Base-by-base conservation (phyloP, 2,888 invertebrate species). In the Julus scanicus region DNA sequence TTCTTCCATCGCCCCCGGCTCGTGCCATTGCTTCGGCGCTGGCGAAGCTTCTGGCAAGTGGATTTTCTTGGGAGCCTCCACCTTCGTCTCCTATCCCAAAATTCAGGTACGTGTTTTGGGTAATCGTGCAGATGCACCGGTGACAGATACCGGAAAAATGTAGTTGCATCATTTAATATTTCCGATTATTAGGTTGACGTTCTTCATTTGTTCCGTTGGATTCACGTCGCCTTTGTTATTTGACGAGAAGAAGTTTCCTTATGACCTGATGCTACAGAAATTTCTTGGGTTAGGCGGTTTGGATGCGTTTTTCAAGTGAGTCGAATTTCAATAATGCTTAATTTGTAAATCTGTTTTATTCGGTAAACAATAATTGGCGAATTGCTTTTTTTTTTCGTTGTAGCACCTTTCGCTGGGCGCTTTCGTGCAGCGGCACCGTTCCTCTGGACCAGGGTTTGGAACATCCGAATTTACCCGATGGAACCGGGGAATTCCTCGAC, bases 141-240 rank as follows among this genome's bases (percentile, higher is more conserved):
- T 29, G 29, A 29, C 29, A 29, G 29, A 29, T 29, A 29, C 29
- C 29, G 29, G 83, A 20, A 1, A 20, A 9, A 40, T 9, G 17
- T 40, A 17, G 9, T 48, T 48, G 44, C 17, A 88, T 44, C 20
- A n/a, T 84, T 86, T 88, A n/a, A 80, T 80, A 80, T 40, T 5
- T 49, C 37, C 83, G 71, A 49, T 86, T 49, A 86, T 94, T 91
- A 95, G 96, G 90, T 92, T 97, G 39, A 96, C 96, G 9, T 97
- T 96, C 92, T 93, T 96, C 88, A 96, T 96, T 89, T 97, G 96
- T 91, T 96, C 96, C 29, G 95, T 96, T 48, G 96, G 96, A 2
- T 97, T 97, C 91, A 96, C 96, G 0, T 95, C 96, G 3, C 96
- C 96, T 0, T 95, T 97, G 95, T 92, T 97, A 11, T 96, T 97